phyloP scores from a whole-genome alignment of 1,140 invertebrate species.

The Tetragnatha versicolor region DNA sequence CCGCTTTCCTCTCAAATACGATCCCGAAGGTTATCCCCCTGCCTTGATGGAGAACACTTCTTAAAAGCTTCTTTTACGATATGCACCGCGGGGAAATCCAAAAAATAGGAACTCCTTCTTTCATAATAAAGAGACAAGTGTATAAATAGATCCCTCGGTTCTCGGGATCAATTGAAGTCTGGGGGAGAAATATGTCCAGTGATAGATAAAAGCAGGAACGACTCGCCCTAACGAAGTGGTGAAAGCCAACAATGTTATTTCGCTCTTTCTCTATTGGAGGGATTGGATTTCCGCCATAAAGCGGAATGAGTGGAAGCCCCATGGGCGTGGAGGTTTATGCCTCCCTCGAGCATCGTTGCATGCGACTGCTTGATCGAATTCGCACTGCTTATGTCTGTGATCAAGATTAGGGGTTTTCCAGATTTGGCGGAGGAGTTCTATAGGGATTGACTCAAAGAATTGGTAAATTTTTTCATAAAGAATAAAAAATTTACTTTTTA shows the following conservation, averaged over 20 bases:
- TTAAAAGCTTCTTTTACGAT: slow-evolving; percentile 37
- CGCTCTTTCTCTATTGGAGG: not conserved
- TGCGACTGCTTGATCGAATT: slow-evolving; percentile 38
- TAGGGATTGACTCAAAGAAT: too few relatives aligned
- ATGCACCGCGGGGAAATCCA: not conserved
- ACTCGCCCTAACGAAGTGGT: slow-evolving; percentile 28
- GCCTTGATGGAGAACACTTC: not conserved
- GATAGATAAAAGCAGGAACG: not conserved
- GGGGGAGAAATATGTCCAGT: slow-evolving; percentile 22
- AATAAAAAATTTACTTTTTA: too few relatives aligned
- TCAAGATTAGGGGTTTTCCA: slow-evolving; percentile 6
- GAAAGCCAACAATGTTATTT: slow-evolving; percentile 16
- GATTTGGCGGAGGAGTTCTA: not conserved
- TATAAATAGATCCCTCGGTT: slow-evolving; percentile 35
- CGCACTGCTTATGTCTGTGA: not conserved
- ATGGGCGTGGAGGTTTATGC: slow-evolving; percentile 21
- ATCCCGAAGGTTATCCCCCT: not conserved
- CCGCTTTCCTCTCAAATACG: not conserved
- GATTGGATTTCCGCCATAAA: slow-evolving; percentile 39
- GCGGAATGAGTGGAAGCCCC: slow-evolving; percentile 29
- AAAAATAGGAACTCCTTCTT: slow-evolving; percentile 7
- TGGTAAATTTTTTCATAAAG: too few relatives aligned
- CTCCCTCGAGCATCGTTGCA: slow-evolving; percentile 3
- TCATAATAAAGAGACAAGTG: slow-evolving; percentile 28
- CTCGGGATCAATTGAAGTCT: slow-evolving; percentile 4